These are phyloP conservation scores for Epistrophe grossulariae DNA, from an alignment of 2,888 invertebrate species.

Conservation along the genomic window DNA sequence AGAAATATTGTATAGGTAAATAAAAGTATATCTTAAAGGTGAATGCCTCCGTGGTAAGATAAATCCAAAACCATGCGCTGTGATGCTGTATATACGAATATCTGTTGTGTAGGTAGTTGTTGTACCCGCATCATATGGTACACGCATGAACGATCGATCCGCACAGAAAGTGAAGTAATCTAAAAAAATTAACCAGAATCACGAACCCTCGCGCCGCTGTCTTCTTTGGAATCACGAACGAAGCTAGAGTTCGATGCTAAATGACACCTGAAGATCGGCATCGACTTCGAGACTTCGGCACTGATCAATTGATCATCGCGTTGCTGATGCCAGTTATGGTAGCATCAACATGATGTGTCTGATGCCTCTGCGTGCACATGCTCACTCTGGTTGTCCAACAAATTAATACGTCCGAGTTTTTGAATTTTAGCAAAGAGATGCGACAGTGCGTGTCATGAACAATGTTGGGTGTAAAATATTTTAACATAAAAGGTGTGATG, in stretches of 20 bases:
- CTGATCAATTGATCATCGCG: constrained; percentile 54
- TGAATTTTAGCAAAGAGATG: constrained; percentile 39
- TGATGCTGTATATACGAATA: constrained; percentile 5
- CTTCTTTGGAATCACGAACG: constrained; percentile 7
- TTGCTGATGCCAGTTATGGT: constrained; percentile 58
- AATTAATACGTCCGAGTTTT: constrained; percentile 66
- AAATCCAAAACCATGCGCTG: constrained; percentile 43
- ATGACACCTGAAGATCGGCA: constrained; percentile 65
- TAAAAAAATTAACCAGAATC: constrained; percentile 45
- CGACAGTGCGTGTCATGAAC: constrained; percentile 62
- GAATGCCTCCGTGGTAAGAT: constrained; percentile 54
- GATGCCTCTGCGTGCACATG: constrained; percentile 60
- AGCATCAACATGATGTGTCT: constrained; percentile 57
- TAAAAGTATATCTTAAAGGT: constrained; percentile 58
- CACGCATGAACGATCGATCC: constrained; percentile 24
- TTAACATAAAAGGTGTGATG: constrained; percentile 59
- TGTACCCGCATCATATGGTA: constrained; percentile 26
- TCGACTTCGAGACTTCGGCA: too few species aligned
- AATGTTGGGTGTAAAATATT: constrained; percentile 57
- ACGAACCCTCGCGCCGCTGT: neutral
- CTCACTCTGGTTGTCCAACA: constrained; percentile 62
- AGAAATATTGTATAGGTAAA: constrained; percentile 43
- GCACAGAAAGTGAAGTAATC: constrained; percentile 53
- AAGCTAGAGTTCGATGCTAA: constrained; percentile 17
- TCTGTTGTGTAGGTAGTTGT: constrained; percentile 2